phyloP scores from a whole-genome alignment of 2,797 vertebrate genomes.

The Cryptoprocta ferox region DNA sequence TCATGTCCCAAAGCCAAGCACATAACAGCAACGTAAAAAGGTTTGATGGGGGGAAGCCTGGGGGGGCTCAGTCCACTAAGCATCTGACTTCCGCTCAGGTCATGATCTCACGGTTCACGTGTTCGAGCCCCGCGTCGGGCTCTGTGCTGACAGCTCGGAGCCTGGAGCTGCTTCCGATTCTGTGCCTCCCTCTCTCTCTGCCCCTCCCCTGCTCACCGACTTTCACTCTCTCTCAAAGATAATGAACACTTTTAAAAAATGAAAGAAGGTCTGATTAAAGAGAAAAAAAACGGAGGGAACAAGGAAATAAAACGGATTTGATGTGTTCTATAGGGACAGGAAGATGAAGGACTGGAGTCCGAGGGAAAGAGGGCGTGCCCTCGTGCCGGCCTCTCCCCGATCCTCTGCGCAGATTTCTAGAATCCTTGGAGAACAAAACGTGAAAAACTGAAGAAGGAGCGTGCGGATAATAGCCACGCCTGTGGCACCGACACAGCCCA shows the following conservation, averaged over 20 bases:
- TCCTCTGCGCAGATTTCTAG: not conserved
- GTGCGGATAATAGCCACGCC: not conserved
- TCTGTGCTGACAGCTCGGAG: too few relatives aligned
- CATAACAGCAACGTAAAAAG: not conserved
- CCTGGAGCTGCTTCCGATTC: too few relatives aligned
- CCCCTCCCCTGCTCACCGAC: too few relatives aligned
- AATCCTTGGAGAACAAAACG: not conserved
- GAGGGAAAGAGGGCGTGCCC: not conserved
- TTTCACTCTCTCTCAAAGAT: too few relatives aligned
- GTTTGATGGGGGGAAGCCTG: not conserved
- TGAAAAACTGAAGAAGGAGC: too few relatives aligned
- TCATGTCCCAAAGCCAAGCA: not conserved
- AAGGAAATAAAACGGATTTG: not conserved
- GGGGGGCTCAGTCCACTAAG: too few relatives aligned
- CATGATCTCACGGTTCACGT: too few relatives aligned
- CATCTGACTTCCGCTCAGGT: too few relatives aligned
- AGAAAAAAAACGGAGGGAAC: not conserved
- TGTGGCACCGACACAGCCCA: rapidly evolving
- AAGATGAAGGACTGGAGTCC: not conserved
- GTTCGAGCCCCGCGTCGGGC: too few relatives aligned
- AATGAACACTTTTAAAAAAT: too few relatives aligned
- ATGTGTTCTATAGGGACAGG: not conserved
- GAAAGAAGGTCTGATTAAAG: not conserved
- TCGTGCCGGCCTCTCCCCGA: rapidly evolving
- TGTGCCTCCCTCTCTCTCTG: too few relatives aligned